Conservation (phyloP, 2,113 vertebrate genomes). For the Siniperca knerii region DNA sequence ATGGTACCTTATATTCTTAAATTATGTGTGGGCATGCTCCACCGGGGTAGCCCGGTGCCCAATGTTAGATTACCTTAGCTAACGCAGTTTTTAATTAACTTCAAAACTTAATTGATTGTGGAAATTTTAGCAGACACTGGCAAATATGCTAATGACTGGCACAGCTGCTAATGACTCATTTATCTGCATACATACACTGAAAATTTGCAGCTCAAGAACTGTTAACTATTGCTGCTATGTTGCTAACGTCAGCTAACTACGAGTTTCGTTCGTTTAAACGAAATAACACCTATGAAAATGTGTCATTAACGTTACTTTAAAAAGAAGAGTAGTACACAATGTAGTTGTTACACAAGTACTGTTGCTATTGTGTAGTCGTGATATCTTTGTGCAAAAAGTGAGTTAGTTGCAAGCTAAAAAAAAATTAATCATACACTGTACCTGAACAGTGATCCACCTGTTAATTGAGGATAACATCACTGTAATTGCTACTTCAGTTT, state of each 20-base stretch:
- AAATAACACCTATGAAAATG: not conserved
- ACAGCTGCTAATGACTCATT: not conserved
- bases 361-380: not conserved
- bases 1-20: fast-evolving
- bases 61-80: not conserved
- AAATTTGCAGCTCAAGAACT: not conserved
- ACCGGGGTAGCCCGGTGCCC: not conserved
- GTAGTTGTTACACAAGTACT: no score
- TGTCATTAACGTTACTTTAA: not conserved
- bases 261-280: not conserved
- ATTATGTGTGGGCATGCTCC: not conserved
- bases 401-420: not conserved
- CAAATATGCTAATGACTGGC: not conserved
- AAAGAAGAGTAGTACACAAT: no score
- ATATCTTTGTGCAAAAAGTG: not conserved
- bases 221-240: not conserved
- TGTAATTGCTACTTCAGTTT: not conserved
- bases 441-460: not conserved
- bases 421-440: not conserved
- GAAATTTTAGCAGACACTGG: fast-evolving
- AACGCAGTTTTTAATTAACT: not conserved
- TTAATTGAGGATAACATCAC: not conserved
- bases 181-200: no score
- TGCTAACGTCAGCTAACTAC: not conserved
- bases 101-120: not conserved